phyloP scores from a whole-genome alignment of 1,140 invertebrate genomes.

The Adoxophyes honmai region DNA sequence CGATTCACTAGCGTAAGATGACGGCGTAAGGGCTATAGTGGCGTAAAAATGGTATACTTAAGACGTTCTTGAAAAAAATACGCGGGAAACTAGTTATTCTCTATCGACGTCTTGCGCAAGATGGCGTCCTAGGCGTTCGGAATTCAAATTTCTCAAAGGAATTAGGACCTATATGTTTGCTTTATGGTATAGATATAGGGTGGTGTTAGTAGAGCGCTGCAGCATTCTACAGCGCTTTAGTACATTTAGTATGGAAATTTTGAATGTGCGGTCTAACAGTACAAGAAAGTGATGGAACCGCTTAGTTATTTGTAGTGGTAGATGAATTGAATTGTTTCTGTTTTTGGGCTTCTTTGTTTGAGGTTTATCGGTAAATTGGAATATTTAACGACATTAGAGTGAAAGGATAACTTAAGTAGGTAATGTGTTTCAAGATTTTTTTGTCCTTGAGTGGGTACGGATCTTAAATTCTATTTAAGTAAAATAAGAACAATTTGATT shows the following conservation, averaged over 20 bases:
- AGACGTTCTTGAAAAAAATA: constrained; percentile 71
- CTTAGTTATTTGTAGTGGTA: neutral
- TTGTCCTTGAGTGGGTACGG: too few relatives aligned
- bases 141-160: constrained; percentile 72
- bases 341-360: too few relatives aligned
- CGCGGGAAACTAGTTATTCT: constrained; percentile 57
- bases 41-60: constrained; percentile 71
- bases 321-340: too few relatives aligned
- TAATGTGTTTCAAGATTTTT: too few relatives aligned
- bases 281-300: neutral
- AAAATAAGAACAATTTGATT: too few relatives aligned
- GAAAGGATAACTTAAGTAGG: too few relatives aligned
- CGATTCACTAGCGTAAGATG: constrained; percentile 67
- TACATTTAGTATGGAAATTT: neutral
- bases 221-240: constrained; percentile 17
- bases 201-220: constrained; percentile 1
- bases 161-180: constrained; percentile 30
- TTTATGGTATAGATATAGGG: neutral
- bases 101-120: constrained; percentile 73
- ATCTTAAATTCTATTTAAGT: too few relatives aligned
- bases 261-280: neutral
- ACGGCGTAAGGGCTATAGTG: constrained; percentile 68
- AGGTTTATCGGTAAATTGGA: too few relatives aligned
- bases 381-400: too few relatives aligned
- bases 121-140: constrained; percentile 68